Conservation (phyloP, 2,797 vertebrate genomes). For the Alfaro cultratus region DNA sequence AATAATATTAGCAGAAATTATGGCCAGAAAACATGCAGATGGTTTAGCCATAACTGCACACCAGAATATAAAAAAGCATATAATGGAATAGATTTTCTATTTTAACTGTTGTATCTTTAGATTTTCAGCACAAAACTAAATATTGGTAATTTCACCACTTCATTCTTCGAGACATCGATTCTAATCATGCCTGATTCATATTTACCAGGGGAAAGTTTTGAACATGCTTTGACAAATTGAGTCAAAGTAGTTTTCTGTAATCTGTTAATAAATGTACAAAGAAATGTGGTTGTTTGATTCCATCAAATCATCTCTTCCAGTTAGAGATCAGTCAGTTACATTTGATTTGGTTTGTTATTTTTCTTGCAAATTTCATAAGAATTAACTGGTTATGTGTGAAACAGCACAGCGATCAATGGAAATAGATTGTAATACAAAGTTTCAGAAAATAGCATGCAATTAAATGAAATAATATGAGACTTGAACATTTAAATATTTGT, state of each 20-base stretch:
- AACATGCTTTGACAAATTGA: not conserved
- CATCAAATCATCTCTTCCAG: not conserved
- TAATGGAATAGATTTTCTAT: not conserved
- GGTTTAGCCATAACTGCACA: not conserved
- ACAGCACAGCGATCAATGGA: not conserved
- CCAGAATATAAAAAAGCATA: not conserved
- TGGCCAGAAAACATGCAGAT: not conserved
- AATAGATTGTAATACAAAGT: not conserved
- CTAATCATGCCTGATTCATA: not conserved
- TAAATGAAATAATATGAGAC: not conserved
- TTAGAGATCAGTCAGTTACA: not conserved
- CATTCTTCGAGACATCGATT: not conserved
- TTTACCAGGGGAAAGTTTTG: not conserved
- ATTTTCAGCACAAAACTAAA: not conserved
- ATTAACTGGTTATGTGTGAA: not conserved
- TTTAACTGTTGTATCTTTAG: not conserved
- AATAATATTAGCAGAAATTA: not conserved
- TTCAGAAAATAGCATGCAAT: not conserved
- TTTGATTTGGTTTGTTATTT: not conserved
- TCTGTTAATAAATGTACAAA: not conserved
- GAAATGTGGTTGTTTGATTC: not conserved
- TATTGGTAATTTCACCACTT: not conserved
- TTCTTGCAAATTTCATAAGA: slow-evolving; percentile 1
- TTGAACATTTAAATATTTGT: not conserved
- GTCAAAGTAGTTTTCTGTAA: not conserved